Percentiles rank a stretch among this genome's conserved stretches.
Evolutionary conservation across 2,113 vertebrate genomes (phyloP).

Genomic region (Sander vitreus): DNA sequence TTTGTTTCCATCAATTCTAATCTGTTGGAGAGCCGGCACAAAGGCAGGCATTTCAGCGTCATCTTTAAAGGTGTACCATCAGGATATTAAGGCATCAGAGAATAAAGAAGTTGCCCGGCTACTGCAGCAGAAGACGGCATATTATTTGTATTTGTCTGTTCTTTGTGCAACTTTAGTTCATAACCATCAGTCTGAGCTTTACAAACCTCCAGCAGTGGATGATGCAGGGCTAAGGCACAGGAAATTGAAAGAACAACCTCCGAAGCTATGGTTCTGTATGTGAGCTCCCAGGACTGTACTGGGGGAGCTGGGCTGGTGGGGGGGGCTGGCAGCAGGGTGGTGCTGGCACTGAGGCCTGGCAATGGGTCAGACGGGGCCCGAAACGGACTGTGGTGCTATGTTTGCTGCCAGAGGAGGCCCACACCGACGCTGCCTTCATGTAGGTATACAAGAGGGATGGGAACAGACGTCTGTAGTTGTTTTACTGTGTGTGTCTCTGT

Average conservation of each 20-base stretch:
- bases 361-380: conserved; percentile 58
- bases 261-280: conserved; percentile 67
- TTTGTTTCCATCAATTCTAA: conserved; percentile 66
- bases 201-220: conserved; percentile 8
- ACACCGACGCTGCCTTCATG: conserved; percentile 72
- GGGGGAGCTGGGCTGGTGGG: conserved; percentile 42
- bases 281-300: conserved; percentile 64
- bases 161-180: conserved; percentile 3
- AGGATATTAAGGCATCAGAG: conserved; percentile 21
- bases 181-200: background rate
- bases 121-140: background rate
- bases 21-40: conserved; percentile 43
- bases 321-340: conserved; percentile 17
- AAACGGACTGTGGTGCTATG: conserved; percentile 76
- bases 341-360: conserved; percentile 62
- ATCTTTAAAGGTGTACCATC: conserved; percentile 36
- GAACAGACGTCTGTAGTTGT: background rate
- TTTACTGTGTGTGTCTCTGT: background rate
- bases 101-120: conserved; percentile 9
- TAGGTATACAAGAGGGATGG: conserved; percentile 68
- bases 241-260: conserved; percentile 42
- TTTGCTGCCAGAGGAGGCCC: conserved; percentile 85
- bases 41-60: conserved; percentile 44
- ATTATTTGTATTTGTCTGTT: background rate
- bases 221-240: conserved; percentile 34